Evolutionary conservation across 2,797 vertebrate genomes (phyloP).

Genomic region (Gymnodraco acuticeps): DNA sequence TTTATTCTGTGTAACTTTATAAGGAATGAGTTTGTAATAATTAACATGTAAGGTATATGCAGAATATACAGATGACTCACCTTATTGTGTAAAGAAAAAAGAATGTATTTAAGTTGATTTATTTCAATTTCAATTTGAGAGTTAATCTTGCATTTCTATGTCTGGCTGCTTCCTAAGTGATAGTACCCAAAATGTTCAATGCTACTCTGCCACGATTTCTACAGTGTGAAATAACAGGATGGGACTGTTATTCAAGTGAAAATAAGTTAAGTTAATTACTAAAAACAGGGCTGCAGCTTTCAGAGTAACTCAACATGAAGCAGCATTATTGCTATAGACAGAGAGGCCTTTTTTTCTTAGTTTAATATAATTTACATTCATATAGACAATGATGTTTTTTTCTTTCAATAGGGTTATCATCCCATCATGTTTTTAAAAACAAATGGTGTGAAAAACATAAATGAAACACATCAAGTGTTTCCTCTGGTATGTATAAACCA

Average conservation of each 20-base stretch:
- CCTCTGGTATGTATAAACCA: slow-evolving; percentile 23
- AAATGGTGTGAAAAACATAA: slow-evolving; percentile 23
- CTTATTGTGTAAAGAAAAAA: no score
- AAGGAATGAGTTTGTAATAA: no score
- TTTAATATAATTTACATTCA: background rate
- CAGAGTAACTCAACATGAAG: background rate
- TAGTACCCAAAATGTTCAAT: background rate
- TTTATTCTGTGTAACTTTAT: no score
- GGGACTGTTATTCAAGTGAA: background rate
- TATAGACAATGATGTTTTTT: slow-evolving; percentile 12
- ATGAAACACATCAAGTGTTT: slow-evolving; percentile 24
- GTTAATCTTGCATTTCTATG: no score
- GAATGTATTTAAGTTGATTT: no score
- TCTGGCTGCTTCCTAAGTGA: background rate
- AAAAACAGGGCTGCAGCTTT: background rate
- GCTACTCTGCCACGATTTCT: background rate
- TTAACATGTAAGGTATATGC: no score
- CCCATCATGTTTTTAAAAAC: slow-evolving; percentile 12
- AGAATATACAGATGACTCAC: no score
- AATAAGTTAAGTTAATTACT: background rate
- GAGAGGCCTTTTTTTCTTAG: background rate
- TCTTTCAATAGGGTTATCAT: slow-evolving; percentile 4
- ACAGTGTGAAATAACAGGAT: background rate
- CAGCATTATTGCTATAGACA: no score
- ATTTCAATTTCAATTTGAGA: no score